Percentiles rank a stretch among this genome's conserved stretches.
These are phyloP conservation scores for Tragopan temminckii DNA, from an alignment of 2,797 vertebrate genomes.

Conservation along the genomic window DNA sequence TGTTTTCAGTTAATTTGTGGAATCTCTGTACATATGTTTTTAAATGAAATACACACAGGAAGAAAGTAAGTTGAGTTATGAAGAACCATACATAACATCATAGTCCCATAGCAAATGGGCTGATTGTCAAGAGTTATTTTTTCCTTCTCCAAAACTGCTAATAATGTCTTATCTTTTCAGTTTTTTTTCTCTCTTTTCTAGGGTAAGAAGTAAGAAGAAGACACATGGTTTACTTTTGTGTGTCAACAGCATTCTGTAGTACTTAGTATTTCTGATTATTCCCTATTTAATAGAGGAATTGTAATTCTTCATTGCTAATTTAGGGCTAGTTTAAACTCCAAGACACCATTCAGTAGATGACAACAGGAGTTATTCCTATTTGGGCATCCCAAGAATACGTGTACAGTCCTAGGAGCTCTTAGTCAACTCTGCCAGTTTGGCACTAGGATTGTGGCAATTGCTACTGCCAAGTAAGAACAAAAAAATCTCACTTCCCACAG, in stretches of 20 bases:
- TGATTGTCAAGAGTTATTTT: background rate
- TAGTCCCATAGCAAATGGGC: background rate
- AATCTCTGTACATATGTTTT: background rate
- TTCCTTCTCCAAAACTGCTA: background rate
- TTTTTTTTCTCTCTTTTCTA: background rate
- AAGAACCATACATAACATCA: background rate
- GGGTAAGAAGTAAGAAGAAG: background rate
- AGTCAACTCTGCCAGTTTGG: background rate
- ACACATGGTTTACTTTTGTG: background rate
- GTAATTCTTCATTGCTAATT: background rate
- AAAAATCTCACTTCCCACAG: background rate
- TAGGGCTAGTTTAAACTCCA: background rate
- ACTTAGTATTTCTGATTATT: background rate
- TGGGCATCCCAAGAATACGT: background rate
- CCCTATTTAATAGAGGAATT: background rate
- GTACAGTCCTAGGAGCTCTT: background rate
- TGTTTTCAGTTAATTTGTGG: background rate
- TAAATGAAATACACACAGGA: background rate
- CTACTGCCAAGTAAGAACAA: background rate
- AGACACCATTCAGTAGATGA: background rate
- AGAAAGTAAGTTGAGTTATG: background rate
- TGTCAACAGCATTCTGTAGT: background rate
- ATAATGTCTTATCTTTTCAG: background rate
- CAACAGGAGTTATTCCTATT: background rate
- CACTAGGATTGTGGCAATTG: background rate